phyloP scores from a whole-genome alignment of 2,113 vertebrate genomes.

The Dipodomys stephensi region DNA sequence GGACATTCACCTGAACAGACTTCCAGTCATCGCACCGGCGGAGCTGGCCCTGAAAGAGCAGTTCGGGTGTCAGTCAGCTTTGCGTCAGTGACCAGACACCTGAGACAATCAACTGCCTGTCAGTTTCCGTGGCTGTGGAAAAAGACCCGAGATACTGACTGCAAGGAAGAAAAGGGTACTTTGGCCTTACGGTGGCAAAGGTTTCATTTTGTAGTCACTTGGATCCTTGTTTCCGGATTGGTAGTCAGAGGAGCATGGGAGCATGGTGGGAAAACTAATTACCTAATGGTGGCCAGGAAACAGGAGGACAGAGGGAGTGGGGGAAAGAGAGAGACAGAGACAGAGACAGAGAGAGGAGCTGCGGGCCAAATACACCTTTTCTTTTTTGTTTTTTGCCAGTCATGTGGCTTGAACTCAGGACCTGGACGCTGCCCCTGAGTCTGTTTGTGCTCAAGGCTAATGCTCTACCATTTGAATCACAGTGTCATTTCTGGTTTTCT shows the following conservation, averaged over 20 bases:
- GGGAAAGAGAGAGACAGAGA: neutral
- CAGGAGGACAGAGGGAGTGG: neutral
- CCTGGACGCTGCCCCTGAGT: no score
- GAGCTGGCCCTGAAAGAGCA: slow-evolving; percentile 93
- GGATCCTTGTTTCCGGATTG: neutral
- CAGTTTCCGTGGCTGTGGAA: neutral
- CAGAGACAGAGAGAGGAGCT: no score
- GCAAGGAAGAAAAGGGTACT: neutral
- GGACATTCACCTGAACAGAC: slow-evolving; percentile 90
- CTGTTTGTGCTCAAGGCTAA: no score
- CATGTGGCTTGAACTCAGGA: no score
- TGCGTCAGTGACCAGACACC: neutral
- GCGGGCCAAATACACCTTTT: no score
- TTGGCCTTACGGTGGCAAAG: neutral
- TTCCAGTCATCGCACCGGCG: slow-evolving; percentile 90
- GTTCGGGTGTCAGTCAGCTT: slow-evolving; percentile 78
- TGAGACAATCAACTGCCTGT: neutral
- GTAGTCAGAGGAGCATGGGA: neutral
- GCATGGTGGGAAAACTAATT: neutral
- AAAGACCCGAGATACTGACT: neutral
- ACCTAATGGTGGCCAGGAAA: neutral
- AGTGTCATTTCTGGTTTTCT: no score
- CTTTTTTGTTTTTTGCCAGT: no score
- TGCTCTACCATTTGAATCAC: no score
- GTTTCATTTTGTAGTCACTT: neutral